Base-by-base conservation (phyloP, 2,888 invertebrate species). In the Parnassius mnemosyne region DNA sequence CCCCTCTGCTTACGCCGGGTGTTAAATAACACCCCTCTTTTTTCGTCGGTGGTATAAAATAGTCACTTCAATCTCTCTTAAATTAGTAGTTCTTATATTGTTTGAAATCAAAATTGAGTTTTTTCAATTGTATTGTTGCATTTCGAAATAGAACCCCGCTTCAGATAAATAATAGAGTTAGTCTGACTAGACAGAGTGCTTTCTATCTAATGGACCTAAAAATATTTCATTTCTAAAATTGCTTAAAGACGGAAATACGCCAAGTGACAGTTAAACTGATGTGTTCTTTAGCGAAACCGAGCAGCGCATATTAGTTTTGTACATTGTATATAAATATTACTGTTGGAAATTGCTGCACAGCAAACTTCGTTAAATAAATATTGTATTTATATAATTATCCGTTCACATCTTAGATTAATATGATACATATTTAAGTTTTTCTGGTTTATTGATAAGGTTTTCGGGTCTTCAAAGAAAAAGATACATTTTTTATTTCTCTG, bases 181-280 rank as follows among this genome's bases (percentile, higher is more conserved):
- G 75, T 79, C 79, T 74, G 75, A 73, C 75, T 74, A 71, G 79
- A 53, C 73, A 70, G 74, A 84, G 84, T 83, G 84, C 87, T 89
- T 82, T 89, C 87, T 83, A 83, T 81, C 80, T 84, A 88, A 89
- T 88, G 81, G 84, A 78, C 79, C 84, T 84, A 85, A 88, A 88
- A 88, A 89, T 88, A 87, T 87, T 88, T 83, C 87, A 89, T 86
- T 87, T 86, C 83, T 79, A 76, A 80, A 85, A 89, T 84, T 84
- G 87, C 86, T 86, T 84, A 83, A 76, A 83, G 84, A 80, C 85
- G 81, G 85, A 76, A 83, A 84, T 83, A 83, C 82, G 78, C 78
- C 82, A 84, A 87, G 87, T 86, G 87, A 87, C 88, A 87, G 83
- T 75, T 79, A 74, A 85, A 87, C 83, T 85, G 87, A 85, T 84